Evolutionary conservation across 2,113 vertebrate genomes (phyloP).

Genomic region (Turnix velox): DNA sequence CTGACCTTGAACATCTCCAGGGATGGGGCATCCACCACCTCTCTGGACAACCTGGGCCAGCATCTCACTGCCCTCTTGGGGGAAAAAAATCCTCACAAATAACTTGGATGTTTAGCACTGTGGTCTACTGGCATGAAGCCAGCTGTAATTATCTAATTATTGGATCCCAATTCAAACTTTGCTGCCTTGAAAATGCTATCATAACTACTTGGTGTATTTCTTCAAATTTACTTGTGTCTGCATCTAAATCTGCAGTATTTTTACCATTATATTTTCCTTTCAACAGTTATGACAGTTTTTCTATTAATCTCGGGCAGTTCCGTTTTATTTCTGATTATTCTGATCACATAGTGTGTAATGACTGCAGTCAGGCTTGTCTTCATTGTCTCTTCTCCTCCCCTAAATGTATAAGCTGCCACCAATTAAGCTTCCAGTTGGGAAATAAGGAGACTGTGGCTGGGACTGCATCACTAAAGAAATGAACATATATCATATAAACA

Average conservation of each 20-base stretch:
- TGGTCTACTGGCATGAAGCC: background rate
- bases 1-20: too few species aligned
- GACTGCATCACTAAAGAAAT: background rate
- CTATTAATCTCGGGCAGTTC: background rate
- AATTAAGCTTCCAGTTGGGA: background rate
- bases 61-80: too few species aligned
- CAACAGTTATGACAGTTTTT: background rate
- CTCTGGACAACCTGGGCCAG: too few species aligned
- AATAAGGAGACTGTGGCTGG: background rate
- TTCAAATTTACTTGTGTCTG: background rate
- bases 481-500: background rate
- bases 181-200: background rate
- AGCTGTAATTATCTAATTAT: rapidly evolving
- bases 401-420: background rate
- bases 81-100: background rate
- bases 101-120: background rate
- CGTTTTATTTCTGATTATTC: background rate
- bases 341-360: background rate
- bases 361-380: background rate
- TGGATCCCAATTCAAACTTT: background rate
- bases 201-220: background rate
- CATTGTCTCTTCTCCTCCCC: background rate
- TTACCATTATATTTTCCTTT: background rate
- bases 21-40: too few species aligned
- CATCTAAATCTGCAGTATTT: background rate